A percentile compares a stretch with the other conserved stretches of the same genome.
These are phyloP conservation scores for Danio albolineatus DNA, from an alignment of 2,797 vertebrate genomes.

Conservation along the genomic window DNA sequence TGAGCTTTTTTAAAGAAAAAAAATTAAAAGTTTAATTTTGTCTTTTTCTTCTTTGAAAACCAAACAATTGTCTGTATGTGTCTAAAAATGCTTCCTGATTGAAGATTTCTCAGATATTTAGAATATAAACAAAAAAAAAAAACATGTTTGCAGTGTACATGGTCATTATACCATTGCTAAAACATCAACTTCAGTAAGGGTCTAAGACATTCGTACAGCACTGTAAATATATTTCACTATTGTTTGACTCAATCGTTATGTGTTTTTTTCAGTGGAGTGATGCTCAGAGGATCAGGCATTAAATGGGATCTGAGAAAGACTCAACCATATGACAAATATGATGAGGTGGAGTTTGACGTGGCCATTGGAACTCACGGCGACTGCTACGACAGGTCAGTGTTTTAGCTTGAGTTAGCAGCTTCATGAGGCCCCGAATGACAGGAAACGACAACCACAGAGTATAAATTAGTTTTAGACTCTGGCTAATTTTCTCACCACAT, in stretches of 20 bases:
- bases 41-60: too few relatives aligned
- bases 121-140: too few relatives aligned
- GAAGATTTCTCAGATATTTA: too few relatives aligned
- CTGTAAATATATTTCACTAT: not conserved
- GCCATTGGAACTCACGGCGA: constrained; percentile 89
- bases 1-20: too few relatives aligned
- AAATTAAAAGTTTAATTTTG: too few relatives aligned
- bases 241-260: not conserved
- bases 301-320: constrained; percentile 95
- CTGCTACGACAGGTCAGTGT: constrained; percentile 90
- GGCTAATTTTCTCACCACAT: not conserved
- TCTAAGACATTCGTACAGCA: too few relatives aligned
- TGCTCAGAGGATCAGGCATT: constrained; percentile 94
- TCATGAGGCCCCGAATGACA: constrained; percentile 25
- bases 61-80: too few relatives aligned
- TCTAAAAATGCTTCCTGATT: too few relatives aligned
- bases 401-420: not conserved
- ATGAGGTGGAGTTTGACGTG: constrained; percentile 93
- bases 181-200: too few relatives aligned
- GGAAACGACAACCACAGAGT: constrained; percentile 30
- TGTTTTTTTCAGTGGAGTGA: constrained; percentile 83
- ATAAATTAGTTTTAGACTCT: constrained; percentile 2
- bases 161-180: too few relatives aligned
- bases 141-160: too few relatives aligned
- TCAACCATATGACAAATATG: constrained; percentile 94